Base-by-base conservation (phyloP, 2,113 vertebrate genomes). In the Rhinogobius similis region DNA sequence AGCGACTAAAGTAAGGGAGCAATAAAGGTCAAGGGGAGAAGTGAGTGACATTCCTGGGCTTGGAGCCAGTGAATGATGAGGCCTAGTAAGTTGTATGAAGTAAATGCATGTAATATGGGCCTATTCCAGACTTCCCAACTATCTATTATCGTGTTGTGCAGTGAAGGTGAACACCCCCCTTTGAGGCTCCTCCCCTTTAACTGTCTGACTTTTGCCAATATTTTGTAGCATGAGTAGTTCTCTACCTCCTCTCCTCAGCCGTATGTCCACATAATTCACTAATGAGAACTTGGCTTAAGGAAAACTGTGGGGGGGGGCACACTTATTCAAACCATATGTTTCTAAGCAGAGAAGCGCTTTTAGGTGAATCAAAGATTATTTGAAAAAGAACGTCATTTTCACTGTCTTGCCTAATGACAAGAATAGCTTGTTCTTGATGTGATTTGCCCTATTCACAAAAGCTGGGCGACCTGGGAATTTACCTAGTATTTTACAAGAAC, bases 291-390 rank as follows among this genome's bases (percentile, higher is more conserved):
- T 69, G 82, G 73, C 85, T 82, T 76, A 62, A 81, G 82, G 84
- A 83, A 64, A 72, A 73, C 79, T 79, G 77, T 78, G 81, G 80
- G 87, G 29, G n/a, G 29, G 83, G 87, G 87, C 70, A 71, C 27
- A 50, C 66, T 87, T 88, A 92, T 92, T 88, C 73, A 76, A 90
- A 87, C 78, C 89, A 91, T 58, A 68, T 93, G 90, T 90, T 89
- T 87, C 88, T 63, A 78, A 55, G 79, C 76, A 72, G 73, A 67
- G 52, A 55, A 65, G 44, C 61, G 77, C 70, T 76, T 86, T 56
- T 84, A 86, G 72, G 44, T 11, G 79, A 86, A 89, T 78, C 21
- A 72, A 82, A 86, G 82, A 86, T 87, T 86, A 87, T 77, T 82
- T 71, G 65, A 53, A 27, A 62, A 68, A 39, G 63, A 55, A 70